These are phyloP conservation scores for Darevskia mixta DNA, from an alignment of 2,797 vertebrate species.

Conservation along the genomic window DNA sequence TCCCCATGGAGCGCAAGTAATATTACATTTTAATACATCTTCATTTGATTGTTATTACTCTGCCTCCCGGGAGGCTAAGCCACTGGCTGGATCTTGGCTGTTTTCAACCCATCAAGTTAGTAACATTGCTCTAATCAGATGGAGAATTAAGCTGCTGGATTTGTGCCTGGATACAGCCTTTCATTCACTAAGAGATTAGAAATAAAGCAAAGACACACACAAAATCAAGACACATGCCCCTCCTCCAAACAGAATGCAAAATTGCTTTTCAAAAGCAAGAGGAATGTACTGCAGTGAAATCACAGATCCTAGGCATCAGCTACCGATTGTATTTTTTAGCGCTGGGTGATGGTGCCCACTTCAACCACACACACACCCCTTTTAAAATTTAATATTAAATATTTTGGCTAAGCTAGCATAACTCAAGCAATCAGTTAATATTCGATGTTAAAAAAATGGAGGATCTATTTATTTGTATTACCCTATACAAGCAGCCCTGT, in stretches of 20 bases:
- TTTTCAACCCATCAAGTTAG: conserved; percentile 83
- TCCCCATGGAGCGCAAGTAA: conserved; percentile 75
- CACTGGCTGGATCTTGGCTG: conserved; percentile 68
- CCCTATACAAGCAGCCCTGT: background rate
- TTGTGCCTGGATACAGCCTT: conserved; percentile 77
- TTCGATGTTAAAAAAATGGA: background rate
- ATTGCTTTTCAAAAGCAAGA: conserved; percentile 50
- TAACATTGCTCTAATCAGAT: conserved; percentile 87
- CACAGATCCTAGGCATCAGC: conserved; percentile 39
- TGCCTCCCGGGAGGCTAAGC: conserved; percentile 68
- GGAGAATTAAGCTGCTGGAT: conserved; percentile 84
- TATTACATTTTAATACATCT: conserved; percentile 76
- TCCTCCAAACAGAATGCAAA: conserved; percentile 44
- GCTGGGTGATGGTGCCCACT: conserved; percentile 4
- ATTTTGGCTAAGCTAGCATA: conserved; percentile 30
- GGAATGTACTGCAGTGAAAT: conserved; percentile 46
- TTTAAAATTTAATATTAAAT: conserved; percentile 49
- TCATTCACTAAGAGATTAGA: conserved; percentile 76
- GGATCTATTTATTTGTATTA: background rate
- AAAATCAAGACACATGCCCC: conserved; percentile 63
- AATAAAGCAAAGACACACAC: conserved; percentile 69
- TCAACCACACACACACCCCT: conserved; percentile 9
- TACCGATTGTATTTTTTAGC: conserved; percentile 9
- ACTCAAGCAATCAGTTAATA: background rate
- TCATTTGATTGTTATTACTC: conserved; percentile 74